Base-by-base conservation (phyloP, 2,888 invertebrate species). In the Crepidodera aurea region DNA sequence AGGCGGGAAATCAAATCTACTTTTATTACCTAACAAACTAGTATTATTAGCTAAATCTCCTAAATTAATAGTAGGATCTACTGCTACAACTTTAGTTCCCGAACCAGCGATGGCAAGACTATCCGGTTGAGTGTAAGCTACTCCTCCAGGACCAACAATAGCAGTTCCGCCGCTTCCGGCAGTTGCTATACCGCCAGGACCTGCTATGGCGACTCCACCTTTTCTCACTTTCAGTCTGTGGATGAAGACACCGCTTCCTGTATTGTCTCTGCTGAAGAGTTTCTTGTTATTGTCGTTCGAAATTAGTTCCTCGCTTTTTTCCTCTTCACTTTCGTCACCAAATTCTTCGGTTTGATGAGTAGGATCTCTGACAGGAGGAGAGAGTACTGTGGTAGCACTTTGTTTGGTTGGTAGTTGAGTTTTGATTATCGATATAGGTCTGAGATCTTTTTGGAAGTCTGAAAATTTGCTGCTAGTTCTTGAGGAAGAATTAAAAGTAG, bases 101-200 rank as follows among this genome's bases (percentile, higher is more conserved):
- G 90, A 88, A 0, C 91, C 92, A 0, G 90, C 91, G 7, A 92
- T 89, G 1, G 91, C 90, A 13, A 91, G 76, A 51, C 91, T 90
- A 69, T 90, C 87, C 0, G 90, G 90, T 76, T 89, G 89, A 0
- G 90, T 91, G 68, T 90, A 88, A 0, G 91, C 91, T 12, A 89
- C 84, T 0, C 91, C 91, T 34, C 90, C 90, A 0, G 92, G 91
- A 0, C 92, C 91, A 1, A 92, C 91, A 57, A 92, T 90, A 0
- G 92, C 91, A 0, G 91, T 90, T 3, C 92, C 92, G 5, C 91
- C 92, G 73, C 87, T 87, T 10, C 91, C 91, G 1, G 91, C 91
- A 0, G 91, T 91, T 0, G 92, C 92, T 8, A 91, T 88, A 29
- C 91, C 91, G n/a, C 91, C 91, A 0, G 92, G 91, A 0, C 91